Conservation (phyloP, 2,888 invertebrate genomes). For the Galeopsomyia nigrocyanea region DNA sequence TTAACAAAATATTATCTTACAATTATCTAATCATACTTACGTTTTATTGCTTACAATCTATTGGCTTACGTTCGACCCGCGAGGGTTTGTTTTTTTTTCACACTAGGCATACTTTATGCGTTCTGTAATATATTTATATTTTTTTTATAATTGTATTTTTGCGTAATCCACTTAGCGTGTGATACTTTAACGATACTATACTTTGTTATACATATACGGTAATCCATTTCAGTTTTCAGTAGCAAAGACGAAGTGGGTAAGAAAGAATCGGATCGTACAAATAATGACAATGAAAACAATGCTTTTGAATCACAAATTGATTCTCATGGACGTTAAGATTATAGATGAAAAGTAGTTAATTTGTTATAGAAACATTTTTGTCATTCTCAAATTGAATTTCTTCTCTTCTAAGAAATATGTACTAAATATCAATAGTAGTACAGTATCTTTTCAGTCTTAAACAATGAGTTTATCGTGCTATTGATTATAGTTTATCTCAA, state of each 20-base stretch:
- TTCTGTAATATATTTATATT: conserved; percentile 46
- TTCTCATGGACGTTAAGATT: conserved; percentile 14
- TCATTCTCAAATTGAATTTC: conserved; percentile 1
- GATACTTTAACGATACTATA: conserved; percentile 37
- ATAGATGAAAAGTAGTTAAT: conserved; percentile 1
- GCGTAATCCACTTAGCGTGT: conserved; percentile 44
- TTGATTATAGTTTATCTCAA: conserved; percentile 1
- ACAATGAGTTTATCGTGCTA: conserved; percentile 48
- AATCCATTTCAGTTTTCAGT: conserved; percentile 31
- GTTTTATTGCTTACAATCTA: conserved; percentile 66
- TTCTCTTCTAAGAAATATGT: conserved; percentile 8
- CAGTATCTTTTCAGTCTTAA: conserved; percentile 60
- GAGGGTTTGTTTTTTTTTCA: conserved; percentile 37
- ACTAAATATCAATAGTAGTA: conserved; percentile 21
- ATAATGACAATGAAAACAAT: neutral
- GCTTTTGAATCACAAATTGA: neutral
- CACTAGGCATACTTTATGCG: conserved; percentile 46
- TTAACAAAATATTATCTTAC: conserved; percentile 69
- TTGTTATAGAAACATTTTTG: neutral
- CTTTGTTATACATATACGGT: conserved; percentile 14
- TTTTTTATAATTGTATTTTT: conserved; percentile 48
- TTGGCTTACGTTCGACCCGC: conserved; percentile 62
- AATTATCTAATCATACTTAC: conserved; percentile 55
- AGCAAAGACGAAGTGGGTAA: neutral
- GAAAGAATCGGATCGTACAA: conserved; percentile 8